Conservation (phyloP, 2,113 vertebrate genomes). For the Aix galericulata region DNA sequence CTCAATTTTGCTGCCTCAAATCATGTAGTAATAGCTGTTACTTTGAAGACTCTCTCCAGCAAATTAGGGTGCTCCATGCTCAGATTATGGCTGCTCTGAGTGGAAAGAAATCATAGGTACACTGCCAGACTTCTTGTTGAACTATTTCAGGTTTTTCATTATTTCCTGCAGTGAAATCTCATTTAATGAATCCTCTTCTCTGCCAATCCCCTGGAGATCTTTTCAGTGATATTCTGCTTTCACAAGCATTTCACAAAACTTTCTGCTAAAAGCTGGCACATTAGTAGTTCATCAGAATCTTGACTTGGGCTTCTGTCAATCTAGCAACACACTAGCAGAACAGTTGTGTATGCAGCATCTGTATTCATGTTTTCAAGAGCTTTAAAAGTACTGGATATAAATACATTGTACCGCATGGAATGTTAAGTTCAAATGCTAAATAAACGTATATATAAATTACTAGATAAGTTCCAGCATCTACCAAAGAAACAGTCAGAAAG, state of each 20-base stretch:
- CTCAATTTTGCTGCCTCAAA: not conserved
- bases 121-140: not conserved
- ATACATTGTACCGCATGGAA: not conserved
- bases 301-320: not conserved
- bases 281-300: not conserved
- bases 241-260: not conserved
- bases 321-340: not conserved
- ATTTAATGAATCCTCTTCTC: not conserved
- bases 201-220: not conserved
- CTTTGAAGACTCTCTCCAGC: not conserved
- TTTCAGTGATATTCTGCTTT: not conserved
- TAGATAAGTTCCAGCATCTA: not conserved
- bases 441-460: constrained; percentile 21
- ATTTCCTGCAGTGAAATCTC: not conserved
- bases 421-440: constrained; percentile 23
- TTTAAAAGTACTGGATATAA: not conserved
- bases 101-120: not conserved
- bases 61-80: not conserved
- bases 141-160: not conserved
- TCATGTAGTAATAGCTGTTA: not conserved
- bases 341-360: not conserved
- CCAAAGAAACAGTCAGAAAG: constrained; percentile 6
- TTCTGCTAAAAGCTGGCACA: not conserved
- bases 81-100: not conserved
- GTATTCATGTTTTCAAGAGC: not conserved